A percentile compares a stretch with the other conserved stretches of the same genome.
These are phyloP conservation scores for Adelognathus sp. DNA, from an alignment of 2,888 invertebrate species.

Conservation along the genomic window DNA sequence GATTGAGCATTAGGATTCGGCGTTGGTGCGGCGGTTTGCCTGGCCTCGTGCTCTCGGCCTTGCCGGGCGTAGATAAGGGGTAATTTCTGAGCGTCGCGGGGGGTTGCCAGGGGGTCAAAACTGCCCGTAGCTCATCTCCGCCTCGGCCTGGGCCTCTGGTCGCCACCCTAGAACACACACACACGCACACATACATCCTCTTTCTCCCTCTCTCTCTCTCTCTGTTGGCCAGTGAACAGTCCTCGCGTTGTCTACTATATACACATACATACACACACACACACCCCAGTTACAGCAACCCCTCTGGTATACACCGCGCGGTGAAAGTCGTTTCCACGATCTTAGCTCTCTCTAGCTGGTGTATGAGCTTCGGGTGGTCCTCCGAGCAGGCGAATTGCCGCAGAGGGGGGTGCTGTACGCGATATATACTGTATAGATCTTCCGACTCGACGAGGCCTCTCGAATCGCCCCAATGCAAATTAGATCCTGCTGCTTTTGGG, in stretches of 20 bases:
- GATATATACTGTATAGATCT: conserved; percentile 33
- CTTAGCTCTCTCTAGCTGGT: conserved; percentile 65
- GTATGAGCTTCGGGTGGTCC: conserved; percentile 33
- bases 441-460: conserved; percentile 51
- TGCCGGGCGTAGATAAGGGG: conserved; percentile 78
- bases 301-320: conserved; percentile 53
- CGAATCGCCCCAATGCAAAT: conserved; percentile 74
- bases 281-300: conserved; percentile 47
- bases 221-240: conserved; percentile 49
- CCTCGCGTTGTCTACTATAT: conserved; percentile 47
- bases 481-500: conserved; percentile 64
- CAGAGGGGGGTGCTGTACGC: background rate
- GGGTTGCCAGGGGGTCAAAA: conserved; percentile 70
- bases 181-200: no score
- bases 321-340: conserved; percentile 75
- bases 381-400: conserved; percentile 18
- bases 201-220: no score
- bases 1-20: conserved; percentile 78
- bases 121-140: conserved; percentile 79
- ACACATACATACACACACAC: conserved; percentile 4
- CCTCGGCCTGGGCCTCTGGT: conserved; percentile 30
- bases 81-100: conserved; percentile 76
- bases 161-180: conserved; percentile 46
- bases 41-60: conserved; percentile 60
- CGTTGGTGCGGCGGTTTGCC: conserved; percentile 62